Evolutionary conservation across 1,140 invertebrate genomes (phyloP).

Genomic region (Drosophila asahinai): DNA sequence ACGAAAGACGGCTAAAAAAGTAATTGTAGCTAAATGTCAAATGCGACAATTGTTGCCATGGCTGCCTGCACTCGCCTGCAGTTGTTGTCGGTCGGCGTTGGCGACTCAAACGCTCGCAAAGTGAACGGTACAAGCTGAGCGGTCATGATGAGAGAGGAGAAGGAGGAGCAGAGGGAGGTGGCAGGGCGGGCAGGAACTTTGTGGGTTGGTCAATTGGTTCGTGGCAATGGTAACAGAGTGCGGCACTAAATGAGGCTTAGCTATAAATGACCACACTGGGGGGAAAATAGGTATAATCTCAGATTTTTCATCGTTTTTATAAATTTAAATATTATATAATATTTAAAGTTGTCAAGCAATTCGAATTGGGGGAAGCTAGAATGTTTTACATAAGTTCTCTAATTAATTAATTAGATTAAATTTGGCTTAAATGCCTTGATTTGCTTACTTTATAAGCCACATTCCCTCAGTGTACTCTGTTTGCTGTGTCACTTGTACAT

Average conservation of each 20-base stretch:
- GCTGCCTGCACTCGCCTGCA: slow-evolving; percentile 27
- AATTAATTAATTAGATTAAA: no score
- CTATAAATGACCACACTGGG: slow-evolving; percentile 53
- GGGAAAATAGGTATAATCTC: not conserved
- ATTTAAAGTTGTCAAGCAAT: no score
- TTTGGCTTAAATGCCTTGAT: not conserved
- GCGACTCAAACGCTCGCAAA: slow-evolving; percentile 58
- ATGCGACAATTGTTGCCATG: slow-evolving; percentile 74
- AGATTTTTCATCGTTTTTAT: not conserved
- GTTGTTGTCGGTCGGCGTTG: slow-evolving; percentile 34
- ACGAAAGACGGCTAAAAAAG: slow-evolving; percentile 75
- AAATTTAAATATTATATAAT: not conserved
- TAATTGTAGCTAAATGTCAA: slow-evolving; percentile 83
- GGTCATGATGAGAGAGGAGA: slow-evolving; percentile 19
- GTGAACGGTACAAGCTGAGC: slow-evolving; percentile 68
- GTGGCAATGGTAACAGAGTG: slow-evolving; percentile 70
- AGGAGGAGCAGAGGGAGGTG: not conserved
- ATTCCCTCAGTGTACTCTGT: slow-evolving; percentile 4
- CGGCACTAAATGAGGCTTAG: slow-evolving; percentile 70
- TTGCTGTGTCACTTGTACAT: slow-evolving; percentile 29
- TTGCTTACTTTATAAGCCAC: not conserved
- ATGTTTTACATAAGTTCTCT: no score
- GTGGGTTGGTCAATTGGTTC: slow-evolving; percentile 46
- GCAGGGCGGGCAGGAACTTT: slow-evolving; percentile 15
- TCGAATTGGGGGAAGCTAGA: no score